Evolutionary conservation across 2,113 vertebrate species (phyloP).

Genomic region (Rhea pennata): DNA sequence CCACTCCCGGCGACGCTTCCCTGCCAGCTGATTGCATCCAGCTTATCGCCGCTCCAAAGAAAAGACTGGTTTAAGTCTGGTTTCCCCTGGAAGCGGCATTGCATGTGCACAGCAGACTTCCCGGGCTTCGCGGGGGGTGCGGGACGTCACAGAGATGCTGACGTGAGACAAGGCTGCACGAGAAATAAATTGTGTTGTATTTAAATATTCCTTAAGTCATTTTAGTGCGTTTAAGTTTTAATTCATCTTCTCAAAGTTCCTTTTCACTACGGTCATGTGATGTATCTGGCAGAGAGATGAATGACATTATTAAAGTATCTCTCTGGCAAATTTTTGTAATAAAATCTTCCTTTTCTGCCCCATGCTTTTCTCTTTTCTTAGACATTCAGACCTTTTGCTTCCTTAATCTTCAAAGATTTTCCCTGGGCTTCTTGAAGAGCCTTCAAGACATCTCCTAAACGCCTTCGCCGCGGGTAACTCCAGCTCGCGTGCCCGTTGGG

Average conservation of each 20-base stretch:
- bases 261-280: slow-evolving; percentile 75
- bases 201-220: slow-evolving; percentile 80
- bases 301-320: slow-evolving; percentile 79
- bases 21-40: neutral
- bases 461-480: neutral
- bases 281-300: slow-evolving; percentile 82
- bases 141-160: neutral
- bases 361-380: neutral
- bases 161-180: slow-evolving; percentile 27
- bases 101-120: neutral
- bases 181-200: slow-evolving; percentile 74
- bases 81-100: neutral
- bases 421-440: neutral
- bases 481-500: fast-evolving
- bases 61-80: neutral
- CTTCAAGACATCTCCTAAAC: neutral
- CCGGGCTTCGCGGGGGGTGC: neutral
- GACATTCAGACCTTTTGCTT: neutral
- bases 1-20: neutral
- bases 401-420: neutral
- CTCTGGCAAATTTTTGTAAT: slow-evolving; percentile 74
- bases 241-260: slow-evolving; percentile 79
- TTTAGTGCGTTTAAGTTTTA: slow-evolving; percentile 80
- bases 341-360: slow-evolving; percentile 43
- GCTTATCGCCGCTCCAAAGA: neutral